Conservation (phyloP, 2,888 invertebrate species). For the Lithosia quadra region DNA sequence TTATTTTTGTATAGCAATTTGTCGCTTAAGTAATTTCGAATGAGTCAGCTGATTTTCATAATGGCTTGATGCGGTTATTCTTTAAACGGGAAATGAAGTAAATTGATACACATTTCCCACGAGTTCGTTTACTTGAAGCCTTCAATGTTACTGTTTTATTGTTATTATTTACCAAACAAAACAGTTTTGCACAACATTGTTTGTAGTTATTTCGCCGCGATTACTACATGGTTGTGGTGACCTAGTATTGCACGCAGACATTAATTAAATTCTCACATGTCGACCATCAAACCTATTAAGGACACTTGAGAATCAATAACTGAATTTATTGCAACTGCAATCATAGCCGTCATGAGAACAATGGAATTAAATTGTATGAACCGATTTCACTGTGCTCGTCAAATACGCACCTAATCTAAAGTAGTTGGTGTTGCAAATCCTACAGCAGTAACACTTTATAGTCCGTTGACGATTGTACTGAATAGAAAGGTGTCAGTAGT, state of each 20-base stretch:
- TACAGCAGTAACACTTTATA: not conserved
- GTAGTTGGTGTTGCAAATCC: not conserved
- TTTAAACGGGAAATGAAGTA: constrained; percentile 46
- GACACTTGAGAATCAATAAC: constrained; percentile 14
- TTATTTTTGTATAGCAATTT: constrained; percentile 49
- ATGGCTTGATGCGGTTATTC: constrained; percentile 29
- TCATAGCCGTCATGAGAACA: constrained; percentile 2
- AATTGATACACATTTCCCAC: constrained; percentile 48
- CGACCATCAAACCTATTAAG: constrained; percentile 16
- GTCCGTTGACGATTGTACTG: constrained; percentile 5
- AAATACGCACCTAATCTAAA: not conserved
- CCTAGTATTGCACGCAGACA: constrained; percentile 14
- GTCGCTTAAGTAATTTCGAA: constrained; percentile 33
- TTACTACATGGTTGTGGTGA: constrained; percentile 5
- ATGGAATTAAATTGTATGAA: not conserved
- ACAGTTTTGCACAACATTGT: not conserved
- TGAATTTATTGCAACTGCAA: constrained; percentile 16
- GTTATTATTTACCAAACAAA: constrained; percentile 14
- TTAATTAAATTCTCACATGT: constrained; percentile 17
- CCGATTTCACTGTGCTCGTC: not conserved
- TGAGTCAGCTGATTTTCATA: constrained; percentile 45
- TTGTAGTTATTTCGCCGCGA: not conserved
- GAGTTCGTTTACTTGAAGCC: constrained; percentile 38
- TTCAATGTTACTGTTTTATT: constrained; percentile 19
- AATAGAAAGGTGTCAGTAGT: not conserved